Base-by-base conservation (phyloP, 2,888 invertebrate species). In the Hemithea aestivaria region DNA sequence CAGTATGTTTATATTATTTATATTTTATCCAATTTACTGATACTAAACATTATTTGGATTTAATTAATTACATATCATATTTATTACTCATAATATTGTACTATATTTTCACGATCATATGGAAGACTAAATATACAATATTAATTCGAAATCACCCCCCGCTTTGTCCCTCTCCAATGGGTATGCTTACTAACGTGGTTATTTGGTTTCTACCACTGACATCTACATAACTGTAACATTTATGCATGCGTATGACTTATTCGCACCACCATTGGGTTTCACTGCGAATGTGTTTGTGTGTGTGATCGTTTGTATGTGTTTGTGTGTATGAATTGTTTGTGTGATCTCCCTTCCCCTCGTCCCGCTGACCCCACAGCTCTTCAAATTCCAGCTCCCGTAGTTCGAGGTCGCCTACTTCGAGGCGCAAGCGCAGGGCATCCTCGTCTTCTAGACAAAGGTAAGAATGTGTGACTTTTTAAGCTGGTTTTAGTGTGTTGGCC, bases 381-480 rank as follows among this genome's bases (percentile, higher is more conserved):
- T 90, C 89, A 71, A 77, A 87, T 79, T 89, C 87, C 74, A 89
- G 89, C 57, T 88, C 89, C 53, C 85, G 89, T 66, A 79, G 84
- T 62, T 78, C 84, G 64, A 66, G 79, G 49, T 77, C 83, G 25
- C 75, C 78, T 39, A 73, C 78, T 44, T 68, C 80, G 35, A 59
- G 80, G 31, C 79, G 84, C 69, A 83, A 82, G 69, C 62, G 76
- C 55, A 67, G 79, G 47, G 78, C 79, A 1, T 81, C 84, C n/a
- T 80, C 87, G 37, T 80, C 85, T 27, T 80, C 84, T 27, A 71
- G 78, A 47, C 84, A 84, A 68, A 82, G 87, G 87, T 85, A 65
- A 68, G 77, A 34, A 30, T 36, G 27, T 24, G 24, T 36, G 16
- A 10, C 7, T 12, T 20, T 7, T 24, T 10, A 6, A 5, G 5